These are phyloP conservation scores for Steinernema feltiae DNA, from an alignment of 1,140 invertebrate species.

Conservation along the genomic window DNA sequence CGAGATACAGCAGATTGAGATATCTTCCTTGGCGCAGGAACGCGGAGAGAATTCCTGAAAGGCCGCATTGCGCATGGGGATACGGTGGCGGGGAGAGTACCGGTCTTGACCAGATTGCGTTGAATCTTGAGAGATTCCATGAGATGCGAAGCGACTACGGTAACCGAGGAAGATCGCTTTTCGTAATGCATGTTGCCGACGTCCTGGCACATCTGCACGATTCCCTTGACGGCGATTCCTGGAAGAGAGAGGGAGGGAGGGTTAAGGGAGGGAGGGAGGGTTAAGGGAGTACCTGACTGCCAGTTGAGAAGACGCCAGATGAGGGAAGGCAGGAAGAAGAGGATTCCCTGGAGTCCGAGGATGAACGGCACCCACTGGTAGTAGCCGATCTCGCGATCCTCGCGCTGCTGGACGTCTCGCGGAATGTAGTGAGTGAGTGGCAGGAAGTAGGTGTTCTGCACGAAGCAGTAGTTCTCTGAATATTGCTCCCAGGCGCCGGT, in stretches of 20 bases:
- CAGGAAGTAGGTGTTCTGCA: slow-evolving; percentile 55
- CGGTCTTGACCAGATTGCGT: slow-evolving; percentile 29
- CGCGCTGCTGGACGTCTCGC: slow-evolving; percentile 41
- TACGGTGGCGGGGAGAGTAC: slow-evolving; percentile 15
- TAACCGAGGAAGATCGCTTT: slow-evolving; percentile 45
- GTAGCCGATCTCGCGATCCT: slow-evolving; percentile 56
- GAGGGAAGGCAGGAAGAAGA: slow-evolving; percentile 62
- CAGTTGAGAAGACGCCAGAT: slow-evolving; percentile 60
- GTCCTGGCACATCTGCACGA: slow-evolving; percentile 55
- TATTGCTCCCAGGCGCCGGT: slow-evolving; percentile 58
- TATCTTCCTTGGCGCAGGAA: slow-evolving; percentile 61
- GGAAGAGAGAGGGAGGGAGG: not conserved
- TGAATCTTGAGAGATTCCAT: slow-evolving; percentile 50
- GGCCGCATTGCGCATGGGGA: not conserved
- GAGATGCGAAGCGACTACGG: slow-evolving; percentile 56
- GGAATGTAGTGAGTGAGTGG: slow-evolving; percentile 55
- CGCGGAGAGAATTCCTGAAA: slow-evolving; percentile 42
- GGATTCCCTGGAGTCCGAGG: slow-evolving; percentile 62
- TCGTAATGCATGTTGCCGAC: slow-evolving; percentile 52
- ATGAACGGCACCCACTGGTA: slow-evolving; percentile 62
- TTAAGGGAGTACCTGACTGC: slow-evolving; percentile 48
- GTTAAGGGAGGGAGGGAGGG: slow-evolving; percentile 11
- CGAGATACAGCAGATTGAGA: slow-evolving; percentile 61
- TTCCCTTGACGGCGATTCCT: slow-evolving; percentile 50
- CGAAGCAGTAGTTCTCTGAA: slow-evolving; percentile 57